These are phyloP conservation scores for Hypothenemus hampei DNA, from an alignment of 1,140 invertebrate species.

Conservation along the genomic window DNA sequence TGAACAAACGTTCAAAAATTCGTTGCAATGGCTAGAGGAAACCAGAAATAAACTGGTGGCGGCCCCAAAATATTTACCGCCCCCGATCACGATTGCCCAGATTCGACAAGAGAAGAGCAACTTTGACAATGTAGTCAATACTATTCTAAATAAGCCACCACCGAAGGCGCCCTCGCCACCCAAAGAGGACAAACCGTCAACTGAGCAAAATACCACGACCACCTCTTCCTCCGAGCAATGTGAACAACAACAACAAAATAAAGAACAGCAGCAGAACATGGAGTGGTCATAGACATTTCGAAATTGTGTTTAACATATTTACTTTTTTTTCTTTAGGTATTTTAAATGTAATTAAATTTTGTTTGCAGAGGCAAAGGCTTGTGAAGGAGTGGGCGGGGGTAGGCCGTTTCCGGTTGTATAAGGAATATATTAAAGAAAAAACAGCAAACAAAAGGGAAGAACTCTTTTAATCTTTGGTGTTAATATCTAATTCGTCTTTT, in stretches of 20 bases:
- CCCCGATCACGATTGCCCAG: constrained; percentile 69
- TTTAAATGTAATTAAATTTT: too few relatives aligned
- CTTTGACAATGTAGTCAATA: constrained; percentile 64
- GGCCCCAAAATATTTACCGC: constrained; percentile 58
- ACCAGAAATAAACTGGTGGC: constrained; percentile 58
- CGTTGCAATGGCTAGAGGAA: constrained; percentile 68
- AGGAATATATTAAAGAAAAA: too few relatives aligned
- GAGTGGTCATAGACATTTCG: constrained; percentile 32
- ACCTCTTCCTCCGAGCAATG: constrained; percentile 18
- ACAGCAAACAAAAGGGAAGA: too few relatives aligned
- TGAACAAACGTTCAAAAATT: constrained; percentile 52
- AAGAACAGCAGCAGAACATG: constrained; percentile 40
- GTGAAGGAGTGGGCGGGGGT: too few relatives aligned
- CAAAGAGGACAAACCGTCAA: constrained; percentile 41
- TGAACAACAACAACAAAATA: constrained; percentile 18
- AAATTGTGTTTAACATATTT: constrained; percentile 20
- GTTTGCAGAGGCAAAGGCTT: too few relatives aligned
- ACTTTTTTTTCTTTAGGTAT: too few relatives aligned
- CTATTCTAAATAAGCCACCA: constrained; percentile 81
- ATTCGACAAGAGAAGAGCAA: constrained; percentile 66
- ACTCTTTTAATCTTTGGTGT: too few relatives aligned
- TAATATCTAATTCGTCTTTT: too few relatives aligned
- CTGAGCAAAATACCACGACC: constrained; percentile 28
- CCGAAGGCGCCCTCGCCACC: constrained; percentile 60
- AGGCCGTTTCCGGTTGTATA: too few relatives aligned